Percentiles rank a stretch among this genome's conserved stretches.
Conservation (phyloP, 2,888 invertebrate species). For the Megamerina dolium region DNA sequence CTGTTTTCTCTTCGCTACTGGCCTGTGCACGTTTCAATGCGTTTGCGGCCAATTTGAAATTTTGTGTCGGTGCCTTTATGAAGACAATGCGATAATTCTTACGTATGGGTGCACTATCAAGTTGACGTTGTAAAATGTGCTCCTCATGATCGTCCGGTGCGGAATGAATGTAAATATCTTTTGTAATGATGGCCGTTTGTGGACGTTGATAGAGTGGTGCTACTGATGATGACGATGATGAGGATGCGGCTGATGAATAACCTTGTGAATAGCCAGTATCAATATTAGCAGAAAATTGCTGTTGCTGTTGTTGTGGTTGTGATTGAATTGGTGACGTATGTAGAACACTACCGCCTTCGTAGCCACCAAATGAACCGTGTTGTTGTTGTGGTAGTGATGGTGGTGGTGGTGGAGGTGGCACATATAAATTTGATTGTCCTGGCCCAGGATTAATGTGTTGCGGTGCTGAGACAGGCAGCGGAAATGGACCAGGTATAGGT, state of each 20-base stretch:
- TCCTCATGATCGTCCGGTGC: slow-evolving; percentile 44
- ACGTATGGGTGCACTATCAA: slow-evolving; percentile 36
- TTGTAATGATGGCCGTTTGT: slow-evolving; percentile 35
- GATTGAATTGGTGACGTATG: no score
- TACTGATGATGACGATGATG: neutral
- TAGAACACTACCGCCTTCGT: no score
- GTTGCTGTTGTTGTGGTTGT: slow-evolving; percentile 8
- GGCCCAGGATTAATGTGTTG: slow-evolving; percentile 1
- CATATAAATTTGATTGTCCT: no score
- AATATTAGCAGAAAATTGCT: no score
- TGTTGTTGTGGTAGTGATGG: slow-evolving; percentile 1
- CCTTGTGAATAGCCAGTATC: no score
- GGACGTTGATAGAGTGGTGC: slow-evolving; percentile 7
- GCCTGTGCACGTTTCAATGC: slow-evolving; percentile 36
- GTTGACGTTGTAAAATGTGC: slow-evolving; percentile 18
- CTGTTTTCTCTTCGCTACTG: slow-evolving; percentile 46
- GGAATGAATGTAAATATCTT: slow-evolving; percentile 44
- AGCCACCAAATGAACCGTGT: no score
- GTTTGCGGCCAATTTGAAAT: slow-evolving; percentile 46
- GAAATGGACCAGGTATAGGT: neutral
- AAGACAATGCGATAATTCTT: slow-evolving; percentile 48
- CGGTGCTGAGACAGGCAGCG: neutral
- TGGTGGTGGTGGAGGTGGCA: neutral
- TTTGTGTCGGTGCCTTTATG: slow-evolving; percentile 48
- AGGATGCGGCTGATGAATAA: slow-evolving; percentile 1